Evolutionary conservation across 2,797 vertebrate species (phyloP), one percentile per base, ranked within the genome.

Genomic region (Spatula clypeata): DNA sequence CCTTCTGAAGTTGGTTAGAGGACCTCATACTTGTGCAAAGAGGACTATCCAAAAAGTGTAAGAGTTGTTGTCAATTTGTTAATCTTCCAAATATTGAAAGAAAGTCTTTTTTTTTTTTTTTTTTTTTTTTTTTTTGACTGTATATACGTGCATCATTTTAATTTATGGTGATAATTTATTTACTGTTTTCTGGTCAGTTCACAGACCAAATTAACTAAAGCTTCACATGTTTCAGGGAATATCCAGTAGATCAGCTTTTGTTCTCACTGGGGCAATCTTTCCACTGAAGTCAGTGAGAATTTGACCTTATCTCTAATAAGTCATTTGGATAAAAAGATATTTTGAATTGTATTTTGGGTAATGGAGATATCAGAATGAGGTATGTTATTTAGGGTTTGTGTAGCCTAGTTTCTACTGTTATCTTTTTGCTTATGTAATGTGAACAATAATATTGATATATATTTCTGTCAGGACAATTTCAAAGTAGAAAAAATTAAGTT

Each of bases 401-500:
- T 64, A 15, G 32, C 73, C 72, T 90, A 73, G 26, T 82, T 93
- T 92, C 60, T 67, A 13, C n/a, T 84, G 38, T 71, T 91, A 93
- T 69, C 26, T 88, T 94, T 74, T 95, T 40, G 47, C 32, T 85
- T 79, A 13, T 40, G 18, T 29, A 57, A 6, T 53, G 3, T 86
- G 60, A 91, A 84, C 15, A 79, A 65, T 60, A 73, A 53, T 77
- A 45, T 62, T 85, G 73, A 73, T 92, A 71, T n/a, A 20, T 85
- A 64, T 67, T 86, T 51, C 36, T 65, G 71, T 85, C 53, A 89
- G 69, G 55, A 71, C 10, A 58, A 42, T 87, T 85, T 83, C 45
- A 82, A 88, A 79, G 44, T 55, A 88, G n/a, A 54, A 94, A 82
- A 94, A 91, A 62, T 2, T 8, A 89, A 73, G 26, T 86, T 81